Conservation (phyloP, 2,113 vertebrate genomes). For the Dipodomys spectabilis region DNA sequence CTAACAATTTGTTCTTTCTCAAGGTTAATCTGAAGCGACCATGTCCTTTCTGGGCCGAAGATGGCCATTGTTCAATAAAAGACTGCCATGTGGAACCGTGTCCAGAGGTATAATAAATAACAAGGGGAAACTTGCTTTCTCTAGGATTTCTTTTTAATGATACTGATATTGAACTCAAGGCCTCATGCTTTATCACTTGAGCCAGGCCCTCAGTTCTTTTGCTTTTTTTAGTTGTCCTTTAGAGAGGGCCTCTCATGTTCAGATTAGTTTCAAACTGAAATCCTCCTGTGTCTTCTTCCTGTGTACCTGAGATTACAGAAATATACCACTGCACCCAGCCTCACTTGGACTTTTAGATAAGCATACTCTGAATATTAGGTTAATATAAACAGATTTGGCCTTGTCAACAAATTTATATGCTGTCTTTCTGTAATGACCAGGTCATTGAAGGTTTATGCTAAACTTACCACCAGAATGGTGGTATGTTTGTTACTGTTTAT, state of each 20-base stretch:
- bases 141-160: too few relatives aligned
- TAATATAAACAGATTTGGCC: neutral
- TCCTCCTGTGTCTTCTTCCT: too few relatives aligned
- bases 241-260: too few relatives aligned
- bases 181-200: too few relatives aligned
- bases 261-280: too few relatives aligned
- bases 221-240: too few relatives aligned
- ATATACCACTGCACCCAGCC: too few relatives aligned
- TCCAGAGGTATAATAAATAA: constrained; percentile 91
- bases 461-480: neutral
- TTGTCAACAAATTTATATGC: neutral
- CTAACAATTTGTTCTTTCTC: constrained; percentile 33
- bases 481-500: too few relatives aligned
- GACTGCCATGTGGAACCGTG: constrained; percentile 98
- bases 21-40: constrained; percentile 97
- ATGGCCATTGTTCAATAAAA: constrained; percentile 96
- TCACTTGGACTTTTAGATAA: neutral
- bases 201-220: too few relatives aligned
- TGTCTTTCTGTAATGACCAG: neutral
- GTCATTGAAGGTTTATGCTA: neutral
- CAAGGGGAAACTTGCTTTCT: neutral
- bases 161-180: too few relatives aligned
- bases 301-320: too few relatives aligned
- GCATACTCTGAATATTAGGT: neutral
- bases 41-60: constrained; percentile 97